Conservation (phyloP, 2,113 vertebrate species). For the Nicator chloris region DNA sequence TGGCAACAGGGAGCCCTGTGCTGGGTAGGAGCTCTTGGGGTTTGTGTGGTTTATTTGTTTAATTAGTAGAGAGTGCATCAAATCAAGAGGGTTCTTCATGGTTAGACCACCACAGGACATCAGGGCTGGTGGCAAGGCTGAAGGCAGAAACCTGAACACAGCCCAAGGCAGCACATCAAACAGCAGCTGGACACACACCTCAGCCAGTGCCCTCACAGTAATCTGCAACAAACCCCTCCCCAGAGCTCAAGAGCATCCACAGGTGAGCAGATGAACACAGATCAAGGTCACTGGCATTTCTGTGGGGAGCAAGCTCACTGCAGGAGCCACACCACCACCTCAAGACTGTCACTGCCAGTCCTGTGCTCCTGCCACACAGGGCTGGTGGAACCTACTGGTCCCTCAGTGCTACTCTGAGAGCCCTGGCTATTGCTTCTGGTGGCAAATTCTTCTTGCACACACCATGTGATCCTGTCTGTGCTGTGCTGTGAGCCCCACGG, state of each 20-base stretch:
- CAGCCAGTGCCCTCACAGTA: background rate
- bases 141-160: background rate
- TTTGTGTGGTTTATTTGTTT: background rate
- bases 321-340: background rate
- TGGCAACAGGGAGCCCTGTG: background rate
- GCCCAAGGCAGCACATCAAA: background rate
- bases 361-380: background rate
- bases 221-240: background rate
- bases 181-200: background rate
- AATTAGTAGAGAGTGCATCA: background rate
- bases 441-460: background rate
- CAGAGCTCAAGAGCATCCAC: background rate
- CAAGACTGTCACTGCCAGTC: background rate
- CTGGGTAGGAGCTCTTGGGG: background rate
- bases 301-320: background rate
- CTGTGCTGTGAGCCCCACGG: background rate
- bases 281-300: background rate
- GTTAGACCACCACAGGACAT: background rate
- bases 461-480: background rate
- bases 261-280: background rate
- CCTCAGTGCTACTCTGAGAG: background rate
- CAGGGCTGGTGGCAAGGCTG: background rate
- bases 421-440: background rate
- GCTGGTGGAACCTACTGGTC: rapidly evolving
- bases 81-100: background rate